These are phyloP conservation scores for Ruditapes philippinarum DNA, from an alignment of 1,140 invertebrate genomes.

Conservation along the genomic window DNA sequence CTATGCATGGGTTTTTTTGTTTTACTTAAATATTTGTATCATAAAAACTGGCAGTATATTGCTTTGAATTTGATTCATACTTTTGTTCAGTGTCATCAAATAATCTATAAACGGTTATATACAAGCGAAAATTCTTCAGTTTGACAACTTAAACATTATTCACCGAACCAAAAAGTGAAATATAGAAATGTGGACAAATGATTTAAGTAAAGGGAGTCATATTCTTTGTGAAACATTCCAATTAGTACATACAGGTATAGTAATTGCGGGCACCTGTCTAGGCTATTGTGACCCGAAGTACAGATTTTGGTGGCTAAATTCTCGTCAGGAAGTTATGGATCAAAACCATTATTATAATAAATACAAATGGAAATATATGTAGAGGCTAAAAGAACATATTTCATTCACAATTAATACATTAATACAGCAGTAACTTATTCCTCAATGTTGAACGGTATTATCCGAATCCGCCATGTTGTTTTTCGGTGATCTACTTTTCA, in stretches of 20 bases:
- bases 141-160: no score
- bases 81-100: no score
- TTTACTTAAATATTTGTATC: no score
- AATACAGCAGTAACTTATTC: not conserved
- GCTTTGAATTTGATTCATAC: no score
- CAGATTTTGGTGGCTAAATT: not conserved
- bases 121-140: no score
- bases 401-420: not conserved
- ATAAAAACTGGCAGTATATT: no score
- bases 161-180: no score
- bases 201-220: not conserved
- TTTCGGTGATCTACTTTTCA: conserved; percentile 55
- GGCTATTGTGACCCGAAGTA: conserved; percentile 7
- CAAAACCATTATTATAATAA: not conserved
- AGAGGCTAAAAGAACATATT: not conserved
- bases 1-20: no score
- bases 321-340: not conserved
- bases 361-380: not conserved
- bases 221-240: conserved; percentile 34
- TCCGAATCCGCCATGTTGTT: conserved; percentile 70
- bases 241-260: conserved; percentile 41
- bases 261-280: conserved; percentile 43
- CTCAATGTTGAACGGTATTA: not conserved
- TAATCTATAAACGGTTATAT: no score
- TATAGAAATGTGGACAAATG: no score